Percentiles rank a stretch among this genome's conserved stretches.
phyloP scores from a whole-genome alignment of 2,888 invertebrate species.

The Polia nebulosa region DNA sequence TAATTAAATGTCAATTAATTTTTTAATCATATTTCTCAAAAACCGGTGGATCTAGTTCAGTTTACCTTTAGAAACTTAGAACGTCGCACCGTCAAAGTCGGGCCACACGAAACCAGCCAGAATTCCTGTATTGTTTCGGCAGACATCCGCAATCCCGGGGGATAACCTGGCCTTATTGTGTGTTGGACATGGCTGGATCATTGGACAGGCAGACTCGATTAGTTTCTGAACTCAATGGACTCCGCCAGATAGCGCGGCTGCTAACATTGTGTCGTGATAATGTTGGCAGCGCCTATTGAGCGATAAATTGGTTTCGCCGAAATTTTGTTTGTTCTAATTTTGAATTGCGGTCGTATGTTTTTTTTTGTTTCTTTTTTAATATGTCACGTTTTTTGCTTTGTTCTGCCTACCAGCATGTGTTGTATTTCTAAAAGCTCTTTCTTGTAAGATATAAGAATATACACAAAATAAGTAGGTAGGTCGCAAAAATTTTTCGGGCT shows the following conservation, averaged over 20 bases:
- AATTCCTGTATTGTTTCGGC: slow-evolving; percentile 70
- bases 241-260: slow-evolving; percentile 41
- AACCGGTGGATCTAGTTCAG: background rate
- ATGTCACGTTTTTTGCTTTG: background rate
- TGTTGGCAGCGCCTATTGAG: slow-evolving; percentile 28
- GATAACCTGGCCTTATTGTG: slow-evolving; percentile 72
- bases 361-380: background rate
- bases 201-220: slow-evolving; percentile 69
- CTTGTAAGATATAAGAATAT: background rate
- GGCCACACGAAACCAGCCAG: slow-evolving; percentile 58
- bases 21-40: background rate
- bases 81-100: slow-evolving; percentile 46
- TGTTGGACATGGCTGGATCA: slow-evolving; percentile 68
- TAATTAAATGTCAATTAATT: background rate
- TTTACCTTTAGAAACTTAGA: slow-evolving; percentile 35
- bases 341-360: slow-evolving; percentile 8
- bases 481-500: background rate
- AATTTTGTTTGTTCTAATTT: slow-evolving; percentile 41
- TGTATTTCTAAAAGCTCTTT: background rate
- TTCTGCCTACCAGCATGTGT: background rate
- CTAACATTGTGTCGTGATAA: slow-evolving; percentile 53
- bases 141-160: slow-evolving; percentile 67
- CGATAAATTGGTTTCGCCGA: slow-evolving; percentile 23
- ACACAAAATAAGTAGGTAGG: background rate
- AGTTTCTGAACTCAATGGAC: slow-evolving; percentile 68